A percentile compares a stretch with the other conserved stretches of the same genome.
Evolutionary conservation across 2,113 vertebrate species (phyloP).

Genomic region (Tapirus terrestris): DNA sequence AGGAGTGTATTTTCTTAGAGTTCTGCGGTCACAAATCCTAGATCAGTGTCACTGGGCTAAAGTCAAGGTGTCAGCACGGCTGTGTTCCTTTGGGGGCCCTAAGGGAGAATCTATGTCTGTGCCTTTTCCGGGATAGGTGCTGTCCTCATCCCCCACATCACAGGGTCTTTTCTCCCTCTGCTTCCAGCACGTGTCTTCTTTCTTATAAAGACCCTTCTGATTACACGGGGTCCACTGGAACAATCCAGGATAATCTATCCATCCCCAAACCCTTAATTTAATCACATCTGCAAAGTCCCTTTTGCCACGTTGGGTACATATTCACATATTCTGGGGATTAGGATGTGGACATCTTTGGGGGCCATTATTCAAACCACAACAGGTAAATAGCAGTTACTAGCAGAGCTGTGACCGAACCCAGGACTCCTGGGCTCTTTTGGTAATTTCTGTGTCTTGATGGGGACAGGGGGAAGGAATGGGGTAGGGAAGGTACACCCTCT

Average conservation of each 20-base stretch:
- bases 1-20: neutral
- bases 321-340: neutral
- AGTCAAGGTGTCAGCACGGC: neutral
- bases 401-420: neutral
- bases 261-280: neutral
- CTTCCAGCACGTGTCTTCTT: neutral
- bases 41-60: neutral
- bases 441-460: neutral
- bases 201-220: neutral
- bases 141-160: neutral
- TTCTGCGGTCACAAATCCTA: neutral
- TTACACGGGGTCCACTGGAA: neutral
- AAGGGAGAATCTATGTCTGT: neutral
- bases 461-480: neutral
- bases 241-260: neutral
- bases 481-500: neutral
- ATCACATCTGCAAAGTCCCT: neutral
- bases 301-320: neutral
- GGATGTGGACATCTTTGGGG: neutral
- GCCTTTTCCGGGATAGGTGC: neutral
- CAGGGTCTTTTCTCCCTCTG: neutral
- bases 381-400: neutral
- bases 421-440: neutral
- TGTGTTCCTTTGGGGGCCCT: neutral
- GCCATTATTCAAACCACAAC: neutral